A percentile compares a stretch with the other conserved stretches of the same genome.
Conservation (phyloP, 2,797 vertebrate genomes). For the Hafferia zeledoni region DNA sequence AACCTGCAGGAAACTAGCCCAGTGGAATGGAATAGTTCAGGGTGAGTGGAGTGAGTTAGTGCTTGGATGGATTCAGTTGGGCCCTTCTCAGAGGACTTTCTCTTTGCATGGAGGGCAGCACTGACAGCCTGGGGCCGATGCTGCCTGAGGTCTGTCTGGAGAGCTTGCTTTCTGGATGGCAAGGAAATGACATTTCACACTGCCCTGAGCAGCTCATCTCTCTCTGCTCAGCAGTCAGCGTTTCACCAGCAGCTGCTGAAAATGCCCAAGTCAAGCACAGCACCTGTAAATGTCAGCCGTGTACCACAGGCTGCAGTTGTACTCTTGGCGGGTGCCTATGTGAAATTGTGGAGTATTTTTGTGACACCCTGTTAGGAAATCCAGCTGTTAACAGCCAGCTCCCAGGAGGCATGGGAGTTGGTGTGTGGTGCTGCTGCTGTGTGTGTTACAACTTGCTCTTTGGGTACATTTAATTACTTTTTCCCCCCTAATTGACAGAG, state of each 20-base stretch:
- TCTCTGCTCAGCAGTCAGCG: not conserved
- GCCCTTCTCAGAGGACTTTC: not conserved
- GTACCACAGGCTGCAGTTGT: not conserved
- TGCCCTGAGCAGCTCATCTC: not conserved
- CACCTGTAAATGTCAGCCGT: rapidly evolving
- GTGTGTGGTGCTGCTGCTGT: not conserved
- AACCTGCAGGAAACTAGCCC: not conserved
- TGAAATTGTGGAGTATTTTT: not conserved
- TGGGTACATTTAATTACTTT: not conserved
- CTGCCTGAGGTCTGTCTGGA: not conserved
- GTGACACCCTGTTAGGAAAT: not conserved
- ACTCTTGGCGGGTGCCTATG: rapidly evolving
- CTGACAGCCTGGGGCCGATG: not conserved
- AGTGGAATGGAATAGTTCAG: not conserved
- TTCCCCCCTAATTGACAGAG: not conserved
- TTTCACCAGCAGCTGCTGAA: not conserved
- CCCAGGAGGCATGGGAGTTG: not conserved
- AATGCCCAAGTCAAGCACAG: not conserved
- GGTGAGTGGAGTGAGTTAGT: not conserved
- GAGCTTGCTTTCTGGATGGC: not conserved
- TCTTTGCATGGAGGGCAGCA: not conserved
- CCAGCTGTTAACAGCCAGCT: not conserved
- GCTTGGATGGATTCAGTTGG: not conserved
- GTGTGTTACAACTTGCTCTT: constrained; percentile 12
- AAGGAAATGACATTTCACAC: not conserved